A percentile compares a stretch with the other conserved stretches of the same genome.
These are phyloP conservation scores for Falco biarmicus DNA, from an alignment of 2,797 vertebrate genomes.

Conservation along the genomic window DNA sequence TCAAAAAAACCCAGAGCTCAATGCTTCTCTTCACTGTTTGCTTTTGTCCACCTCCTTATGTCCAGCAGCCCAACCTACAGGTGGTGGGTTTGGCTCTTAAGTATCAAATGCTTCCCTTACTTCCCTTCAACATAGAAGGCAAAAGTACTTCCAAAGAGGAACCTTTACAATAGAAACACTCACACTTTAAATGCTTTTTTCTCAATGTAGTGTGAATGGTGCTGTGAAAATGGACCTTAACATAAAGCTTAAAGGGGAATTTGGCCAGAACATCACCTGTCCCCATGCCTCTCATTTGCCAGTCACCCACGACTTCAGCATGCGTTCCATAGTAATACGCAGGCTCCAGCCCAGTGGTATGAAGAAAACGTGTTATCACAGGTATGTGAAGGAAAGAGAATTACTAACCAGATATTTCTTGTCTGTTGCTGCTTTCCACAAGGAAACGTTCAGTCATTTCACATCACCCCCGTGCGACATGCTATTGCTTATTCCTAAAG, in stretches of 20 bases:
- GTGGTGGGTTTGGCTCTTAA: background rate
- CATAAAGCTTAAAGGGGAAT: background rate
- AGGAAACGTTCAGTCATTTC: background rate
- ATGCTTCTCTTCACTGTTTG: background rate
- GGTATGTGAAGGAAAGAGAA: background rate
- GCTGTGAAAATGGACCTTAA: background rate
- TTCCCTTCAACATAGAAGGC: background rate
- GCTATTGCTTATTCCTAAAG: background rate
- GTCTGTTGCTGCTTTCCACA: background rate
- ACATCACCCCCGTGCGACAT: background rate
- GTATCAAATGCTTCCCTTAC: background rate
- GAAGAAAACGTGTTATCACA: background rate
- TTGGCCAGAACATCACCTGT: background rate
- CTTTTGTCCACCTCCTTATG: background rate
- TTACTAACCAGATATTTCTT: background rate
- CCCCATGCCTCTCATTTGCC: rapidly evolving
- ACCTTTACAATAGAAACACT: background rate
- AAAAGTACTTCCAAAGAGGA: background rate
- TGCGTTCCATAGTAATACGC: background rate
- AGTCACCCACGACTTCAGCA: background rate
- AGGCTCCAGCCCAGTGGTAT: background rate
- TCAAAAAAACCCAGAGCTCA: background rate
- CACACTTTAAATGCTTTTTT: background rate
- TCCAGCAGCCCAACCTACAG: background rate
- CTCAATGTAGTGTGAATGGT: background rate